Percentiles rank a stretch among this genome's conserved stretches.
These are phyloP conservation scores for Gobionotothen gibberifrons DNA, from an alignment of 2,797 vertebrate species.

Conservation along the genomic window DNA sequence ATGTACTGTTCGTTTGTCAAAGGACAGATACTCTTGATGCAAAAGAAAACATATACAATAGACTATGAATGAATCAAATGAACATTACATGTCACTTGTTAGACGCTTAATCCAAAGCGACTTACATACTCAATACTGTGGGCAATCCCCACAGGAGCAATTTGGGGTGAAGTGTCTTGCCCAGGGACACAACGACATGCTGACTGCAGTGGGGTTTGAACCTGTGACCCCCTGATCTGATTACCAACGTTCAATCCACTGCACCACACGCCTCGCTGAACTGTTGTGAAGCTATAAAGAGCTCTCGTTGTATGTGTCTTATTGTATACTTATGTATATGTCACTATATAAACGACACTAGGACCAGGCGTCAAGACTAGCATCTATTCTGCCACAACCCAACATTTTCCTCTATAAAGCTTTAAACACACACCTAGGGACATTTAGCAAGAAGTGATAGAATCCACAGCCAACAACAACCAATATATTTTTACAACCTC, in stretches of 20 bases:
- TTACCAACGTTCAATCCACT: too few species aligned
- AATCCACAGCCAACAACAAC: constrained; percentile 3
- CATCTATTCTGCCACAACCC: neutral
- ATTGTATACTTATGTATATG: too few species aligned
- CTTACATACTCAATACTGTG: too few species aligned
- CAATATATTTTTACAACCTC: constrained; percentile 10
- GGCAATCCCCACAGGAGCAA: too few species aligned
- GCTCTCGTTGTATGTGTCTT: neutral
- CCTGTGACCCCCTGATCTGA: too few species aligned
- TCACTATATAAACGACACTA: neutral
- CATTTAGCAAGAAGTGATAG: constrained; percentile 6
- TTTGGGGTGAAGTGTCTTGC: too few species aligned
- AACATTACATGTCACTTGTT: too few species aligned
- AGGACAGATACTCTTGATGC: constrained; percentile 10
- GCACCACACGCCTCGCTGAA: too few species aligned
- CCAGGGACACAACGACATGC: too few species aligned
- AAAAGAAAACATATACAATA: neutral
- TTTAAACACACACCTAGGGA: constrained; percentile 19
- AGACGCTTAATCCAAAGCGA: too few species aligned
- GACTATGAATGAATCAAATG: constrained; percentile 23
- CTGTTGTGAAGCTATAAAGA: neutral
- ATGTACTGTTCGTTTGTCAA: constrained; percentile 12
- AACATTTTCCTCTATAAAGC: constrained; percentile 1
- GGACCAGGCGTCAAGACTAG: neutral
- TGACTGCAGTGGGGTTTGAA: too few species aligned